Conservation (phyloP, 1,140 invertebrate genomes). For the Cydia amplana region DNA sequence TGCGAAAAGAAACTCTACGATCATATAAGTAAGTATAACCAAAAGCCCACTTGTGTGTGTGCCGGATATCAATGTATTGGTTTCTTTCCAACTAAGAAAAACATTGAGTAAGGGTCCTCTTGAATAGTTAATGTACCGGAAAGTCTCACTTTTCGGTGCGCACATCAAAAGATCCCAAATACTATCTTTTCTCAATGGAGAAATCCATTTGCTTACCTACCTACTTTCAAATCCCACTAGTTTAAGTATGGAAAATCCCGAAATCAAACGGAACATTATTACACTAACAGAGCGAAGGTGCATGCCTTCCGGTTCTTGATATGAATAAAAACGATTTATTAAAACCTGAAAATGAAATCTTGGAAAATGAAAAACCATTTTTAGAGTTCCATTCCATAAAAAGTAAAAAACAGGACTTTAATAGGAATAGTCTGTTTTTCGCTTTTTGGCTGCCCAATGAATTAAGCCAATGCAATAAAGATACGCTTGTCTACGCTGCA, state of each 20-base stretch:
- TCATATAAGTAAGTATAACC: background rate
- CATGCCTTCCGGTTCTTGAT: too few species aligned
- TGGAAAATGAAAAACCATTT: too few species aligned
- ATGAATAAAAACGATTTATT: too few species aligned
- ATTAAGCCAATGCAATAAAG: too few species aligned
- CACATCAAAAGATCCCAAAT: background rate
- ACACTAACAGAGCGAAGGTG: too few species aligned
- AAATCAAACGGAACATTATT: background rate
- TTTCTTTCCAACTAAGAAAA: background rate
- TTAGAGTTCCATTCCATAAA: too few species aligned
- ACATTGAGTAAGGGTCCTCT: background rate
- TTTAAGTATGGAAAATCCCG: background rate
- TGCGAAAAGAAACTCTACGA: too few species aligned
- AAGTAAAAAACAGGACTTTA: too few species aligned
- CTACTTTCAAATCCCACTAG: slow-evolving; percentile 8
- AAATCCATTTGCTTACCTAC: background rate
- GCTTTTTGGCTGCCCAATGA: too few species aligned
- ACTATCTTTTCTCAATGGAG: background rate
- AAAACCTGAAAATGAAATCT: too few species aligned
- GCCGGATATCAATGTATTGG: background rate
- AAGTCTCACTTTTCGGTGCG: slow-evolving; percentile 1
- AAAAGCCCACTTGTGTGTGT: background rate
- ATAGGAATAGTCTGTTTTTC: too few species aligned
- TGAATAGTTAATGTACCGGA: slow-evolving; percentile 7
- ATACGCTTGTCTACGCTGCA: background rate